Evolutionary conservation across 2,888 invertebrate species (phyloP), one percentile per base, ranked within the genome.

Genomic region (Lasioglossum vierecki): DNA sequence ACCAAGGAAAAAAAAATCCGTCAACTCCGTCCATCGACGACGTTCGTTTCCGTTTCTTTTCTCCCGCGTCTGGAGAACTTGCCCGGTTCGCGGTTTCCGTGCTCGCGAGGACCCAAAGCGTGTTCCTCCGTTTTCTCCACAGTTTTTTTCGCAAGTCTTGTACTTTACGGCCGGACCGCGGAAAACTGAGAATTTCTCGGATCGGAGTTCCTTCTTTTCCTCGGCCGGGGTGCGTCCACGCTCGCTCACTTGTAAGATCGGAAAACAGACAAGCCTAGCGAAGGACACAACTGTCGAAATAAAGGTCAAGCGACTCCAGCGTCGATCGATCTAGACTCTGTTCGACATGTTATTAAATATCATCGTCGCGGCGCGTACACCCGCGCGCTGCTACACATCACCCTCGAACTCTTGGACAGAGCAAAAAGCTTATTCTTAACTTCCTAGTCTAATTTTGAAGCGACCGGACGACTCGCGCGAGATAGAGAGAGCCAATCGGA

Each of bases 21-120:
- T 75, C 35, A 39, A 68, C 39, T 68, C 30, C 46, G 15, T 66
- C 68, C n/a, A 41, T 57, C 44, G 68, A n/a, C 79, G 79, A 35
- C 63, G 39, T 15, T 53, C 30, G 49, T 53, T 57, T 53, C 53
- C 22, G 41, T 70, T n/a, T 68, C 18, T 66, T 66, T 22, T 22
- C 41, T 41, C n/a, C 70, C 70, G 70, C 13, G 41, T 13, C 41
- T n/a, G 11, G 57, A n/a, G 57, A 57, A 15, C n/a, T 5, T 9
- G 22, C 22, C 66, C 30, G 30, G 66, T 66, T 66, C 66, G 18
- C 30, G 35, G 18, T 66, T 66, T 66, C 66, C 66, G 18, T 8
- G 66, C 35, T 68, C 39, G 35, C 35, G 63, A 63, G 63, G 63
- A 30, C 63, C 57, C 63, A 30, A 30, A 30, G 30, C 30, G 63